A percentile compares a stretch with the other conserved stretches of the same genome.
phyloP scores from a whole-genome alignment of 2,113 vertebrate genomes.

The Ceyx margarethae region DNA sequence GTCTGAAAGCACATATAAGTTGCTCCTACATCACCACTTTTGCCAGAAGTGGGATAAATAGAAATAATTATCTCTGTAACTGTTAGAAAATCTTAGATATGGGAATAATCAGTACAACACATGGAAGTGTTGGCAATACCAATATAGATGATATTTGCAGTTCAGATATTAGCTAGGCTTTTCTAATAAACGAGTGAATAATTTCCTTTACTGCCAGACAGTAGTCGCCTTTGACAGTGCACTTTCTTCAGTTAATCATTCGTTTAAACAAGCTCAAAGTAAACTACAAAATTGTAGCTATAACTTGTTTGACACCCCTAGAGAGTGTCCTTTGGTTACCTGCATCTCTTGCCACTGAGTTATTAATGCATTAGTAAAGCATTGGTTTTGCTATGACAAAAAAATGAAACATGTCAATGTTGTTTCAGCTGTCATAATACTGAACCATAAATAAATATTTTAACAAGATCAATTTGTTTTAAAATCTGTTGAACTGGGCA shows the following conservation, averaged over 20 bases:
- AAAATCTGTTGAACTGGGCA: not conserved
- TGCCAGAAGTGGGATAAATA: not conserved
- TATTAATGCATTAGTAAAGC: not conserved
- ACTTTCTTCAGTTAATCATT: not conserved
- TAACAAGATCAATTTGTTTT: not conserved
- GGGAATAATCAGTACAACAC: not conserved
- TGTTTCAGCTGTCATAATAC: not conserved
- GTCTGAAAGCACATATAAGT: not conserved
- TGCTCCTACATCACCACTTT: not conserved
- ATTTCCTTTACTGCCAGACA: not conserved
- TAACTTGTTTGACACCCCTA: conserved; percentile 31
- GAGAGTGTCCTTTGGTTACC: not conserved
- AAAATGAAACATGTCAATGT: not conserved
- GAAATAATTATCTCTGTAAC: not conserved
- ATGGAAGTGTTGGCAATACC: not conserved
- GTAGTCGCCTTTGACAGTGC: not conserved
- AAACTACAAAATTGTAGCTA: not conserved
- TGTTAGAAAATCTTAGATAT: not conserved
- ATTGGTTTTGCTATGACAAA: not conserved
- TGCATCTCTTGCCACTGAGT: not conserved
- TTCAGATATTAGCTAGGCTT: not conserved
- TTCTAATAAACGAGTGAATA: not conserved
- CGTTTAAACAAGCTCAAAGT: not conserved
- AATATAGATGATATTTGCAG: not conserved
- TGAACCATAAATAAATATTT: not conserved